These are phyloP conservation scores for Sebastiscus albofasciatus DNA, from an alignment of 2,797 vertebrate genomes.

Conservation along the genomic window DNA sequence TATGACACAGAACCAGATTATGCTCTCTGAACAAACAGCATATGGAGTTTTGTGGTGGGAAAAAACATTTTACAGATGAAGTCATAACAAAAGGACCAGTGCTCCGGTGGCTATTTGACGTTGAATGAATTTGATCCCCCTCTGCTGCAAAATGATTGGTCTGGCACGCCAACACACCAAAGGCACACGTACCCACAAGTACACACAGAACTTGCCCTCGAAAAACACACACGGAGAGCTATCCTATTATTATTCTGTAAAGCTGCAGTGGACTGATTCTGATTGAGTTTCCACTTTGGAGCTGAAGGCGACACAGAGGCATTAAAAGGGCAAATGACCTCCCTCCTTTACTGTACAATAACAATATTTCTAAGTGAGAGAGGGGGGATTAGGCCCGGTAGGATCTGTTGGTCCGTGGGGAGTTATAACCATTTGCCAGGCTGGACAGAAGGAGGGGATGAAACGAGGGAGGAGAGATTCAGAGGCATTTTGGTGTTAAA, in stretches of 20 bases:
- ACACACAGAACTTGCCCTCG: constrained; percentile 19
- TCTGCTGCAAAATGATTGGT: constrained; percentile 58
- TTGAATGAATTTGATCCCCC: constrained; percentile 68
- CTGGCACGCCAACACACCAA: constrained; percentile 40
- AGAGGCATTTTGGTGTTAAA: constrained; percentile 23
- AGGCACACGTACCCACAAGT: constrained; percentile 29
- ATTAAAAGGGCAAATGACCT: constrained; percentile 75
- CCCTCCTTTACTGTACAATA: constrained; percentile 40
- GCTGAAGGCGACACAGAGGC: constrained; percentile 58
- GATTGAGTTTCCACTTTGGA: constrained; percentile 76
- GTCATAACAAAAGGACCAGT: constrained; percentile 72
- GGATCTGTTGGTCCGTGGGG: constrained; percentile 58
- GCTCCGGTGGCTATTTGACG: constrained; percentile 64
- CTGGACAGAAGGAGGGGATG: constrained; percentile 36
- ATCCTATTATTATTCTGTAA: constrained; percentile 69
- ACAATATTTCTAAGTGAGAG: constrained; percentile 63
- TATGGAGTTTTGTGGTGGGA: constrained; percentile 70
- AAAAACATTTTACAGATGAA: constrained; percentile 76
- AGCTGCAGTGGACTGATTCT: constrained; percentile 47
- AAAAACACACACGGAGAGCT: constrained; percentile 23
- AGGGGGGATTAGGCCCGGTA: constrained; percentile 60
- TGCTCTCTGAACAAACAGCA: constrained; percentile 73
- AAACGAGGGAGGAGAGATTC: constrained; percentile 9
- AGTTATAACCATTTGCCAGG: constrained; percentile 56
- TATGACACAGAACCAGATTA: constrained; percentile 71